These are phyloP conservation scores for Globodera rostochiensis DNA, from an alignment of 1,140 invertebrate species.

Conservation along the genomic window DNA sequence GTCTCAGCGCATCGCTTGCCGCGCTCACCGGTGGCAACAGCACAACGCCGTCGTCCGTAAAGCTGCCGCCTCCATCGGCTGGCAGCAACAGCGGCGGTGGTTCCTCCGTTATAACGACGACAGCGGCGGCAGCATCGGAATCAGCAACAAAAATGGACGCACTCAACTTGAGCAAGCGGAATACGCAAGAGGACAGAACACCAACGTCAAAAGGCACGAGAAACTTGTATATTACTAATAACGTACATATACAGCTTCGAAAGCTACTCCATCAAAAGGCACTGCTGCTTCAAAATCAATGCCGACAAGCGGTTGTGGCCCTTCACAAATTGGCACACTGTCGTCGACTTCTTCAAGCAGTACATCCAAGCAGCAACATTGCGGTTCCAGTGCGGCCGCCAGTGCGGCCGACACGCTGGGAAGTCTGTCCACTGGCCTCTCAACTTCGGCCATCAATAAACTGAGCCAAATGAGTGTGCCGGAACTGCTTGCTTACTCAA, in stretches of 20 bases:
- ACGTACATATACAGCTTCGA: neutral
- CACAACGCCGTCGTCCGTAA: neutral
- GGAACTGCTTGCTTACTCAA: slow-evolving; percentile 38
- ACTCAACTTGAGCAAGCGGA: slow-evolving; percentile 40
- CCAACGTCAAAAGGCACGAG: slow-evolving; percentile 19
- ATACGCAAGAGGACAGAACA: slow-evolving; percentile 3
- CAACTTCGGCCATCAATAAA: slow-evolving; percentile 31
- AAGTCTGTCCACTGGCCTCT: slow-evolving; percentile 22
- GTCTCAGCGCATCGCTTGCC: slow-evolving; percentile 19
- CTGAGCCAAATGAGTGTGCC: slow-evolving; percentile 36
- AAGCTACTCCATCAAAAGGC: neutral
- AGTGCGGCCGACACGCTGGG: neutral
- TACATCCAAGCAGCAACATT: slow-evolving; percentile 30
- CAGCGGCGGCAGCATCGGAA: neutral
- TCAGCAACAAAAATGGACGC: slow-evolving; percentile 16
- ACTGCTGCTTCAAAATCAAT: neutral
- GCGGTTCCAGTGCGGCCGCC: slow-evolving; percentile 28
- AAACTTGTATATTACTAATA: neutral
- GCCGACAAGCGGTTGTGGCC: slow-evolving; percentile 14
- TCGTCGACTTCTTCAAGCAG: slow-evolving; percentile 32
- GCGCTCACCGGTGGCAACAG: neutral
- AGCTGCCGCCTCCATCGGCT: neutral
- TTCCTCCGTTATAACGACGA: neutral
- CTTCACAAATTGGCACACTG: slow-evolving; percentile 7
- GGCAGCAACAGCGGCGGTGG: no score